Conservation (phyloP, 1,140 invertebrate species). For the Stegodyphus mimosarum region DNA sequence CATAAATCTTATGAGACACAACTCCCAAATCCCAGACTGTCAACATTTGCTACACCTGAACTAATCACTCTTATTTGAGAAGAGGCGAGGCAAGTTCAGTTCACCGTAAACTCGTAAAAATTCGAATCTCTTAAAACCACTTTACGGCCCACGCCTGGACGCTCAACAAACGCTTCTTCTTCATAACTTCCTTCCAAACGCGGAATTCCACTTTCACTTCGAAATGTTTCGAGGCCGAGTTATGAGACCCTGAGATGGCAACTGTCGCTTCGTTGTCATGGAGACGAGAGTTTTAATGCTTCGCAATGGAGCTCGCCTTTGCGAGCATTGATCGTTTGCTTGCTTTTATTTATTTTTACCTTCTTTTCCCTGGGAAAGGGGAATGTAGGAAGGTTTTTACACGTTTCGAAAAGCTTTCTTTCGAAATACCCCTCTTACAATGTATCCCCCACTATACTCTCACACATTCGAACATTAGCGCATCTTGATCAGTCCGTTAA, state of each 20-base stretch:
- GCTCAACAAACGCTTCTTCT: conserved; percentile 8
- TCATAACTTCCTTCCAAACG: conserved; percentile 29
- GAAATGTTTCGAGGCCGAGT: conserved; percentile 32
- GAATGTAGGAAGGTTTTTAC: conserved; percentile 29
- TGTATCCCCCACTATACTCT: too few species aligned
- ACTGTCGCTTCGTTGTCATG: conserved; percentile 29
- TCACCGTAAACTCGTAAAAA: conserved; percentile 39
- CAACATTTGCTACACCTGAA: not conserved
- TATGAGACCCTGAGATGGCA: conserved; percentile 49
- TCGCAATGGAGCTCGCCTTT: conserved; percentile 29
- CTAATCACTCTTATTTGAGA: conserved; percentile 32
- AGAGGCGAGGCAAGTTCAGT: not conserved
- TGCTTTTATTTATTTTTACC: conserved; percentile 35
- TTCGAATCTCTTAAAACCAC: conserved; percentile 47
- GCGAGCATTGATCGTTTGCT: conserved; percentile 38
- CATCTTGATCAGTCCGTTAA: too few species aligned
- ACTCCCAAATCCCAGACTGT: not conserved
- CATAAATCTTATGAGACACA: too few species aligned
- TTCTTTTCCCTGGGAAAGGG: conserved; percentile 5
- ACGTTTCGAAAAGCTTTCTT: not conserved
- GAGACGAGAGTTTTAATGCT: conserved; percentile 49
- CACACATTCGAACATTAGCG: too few species aligned
- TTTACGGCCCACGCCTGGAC: conserved; percentile 11
- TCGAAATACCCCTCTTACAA: too few species aligned
- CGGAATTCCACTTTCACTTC: conserved; percentile 44